Base-by-base conservation (phyloP, 2,113 vertebrate species). In the Phylloscopus trochiloides region DNA sequence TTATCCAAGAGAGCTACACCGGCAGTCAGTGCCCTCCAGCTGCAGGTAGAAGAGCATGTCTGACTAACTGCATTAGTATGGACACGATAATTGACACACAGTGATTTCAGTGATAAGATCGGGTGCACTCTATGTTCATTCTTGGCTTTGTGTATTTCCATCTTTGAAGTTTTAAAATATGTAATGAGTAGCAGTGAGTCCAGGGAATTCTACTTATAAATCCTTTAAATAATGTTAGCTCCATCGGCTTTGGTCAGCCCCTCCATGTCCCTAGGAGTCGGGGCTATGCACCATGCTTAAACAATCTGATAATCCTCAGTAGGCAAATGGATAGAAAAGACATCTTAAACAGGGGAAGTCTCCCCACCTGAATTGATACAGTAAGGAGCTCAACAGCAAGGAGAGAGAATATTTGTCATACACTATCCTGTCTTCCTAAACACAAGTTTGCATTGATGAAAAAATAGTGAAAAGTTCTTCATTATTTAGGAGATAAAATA, bases 11-110 rank as follows among this genome's bases (percentile, higher is more conserved):
- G 51, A 78, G 42, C 31, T 38, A 36, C 22, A 63, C 32, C 16
- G 15, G n/a, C 54, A 66, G 75, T 74, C 70, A 54, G 50, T 87
- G 84, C 45, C 74, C 62, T 87, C 42, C 81, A 82, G 71, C 80
- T 72, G 52, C 38, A 74, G 22, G 38, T 0, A 52, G 81, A 74
- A 71, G 68, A 91, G 31, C 4, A 1, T 48, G 47, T 28, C 50
- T 89, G 48, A 81, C 57, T 57, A 86, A 85, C 38, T 76, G 71
- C 4, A 1, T 91, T 62, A 76, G 32, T 38, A 50, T 4, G 70
- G 50, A 34, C 78, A 42, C 0, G 0, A 15, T 87, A 87, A 93
- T 22, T 61, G 62, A 65, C 45, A 78, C 10, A 15, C 0, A 0
- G 4, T 29, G 14, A 84, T 79, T 66, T 72, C 34, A 57, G 1